Base-by-base conservation (phyloP, 2,113 vertebrate genomes). In the Lasiurus borealis region DNA sequence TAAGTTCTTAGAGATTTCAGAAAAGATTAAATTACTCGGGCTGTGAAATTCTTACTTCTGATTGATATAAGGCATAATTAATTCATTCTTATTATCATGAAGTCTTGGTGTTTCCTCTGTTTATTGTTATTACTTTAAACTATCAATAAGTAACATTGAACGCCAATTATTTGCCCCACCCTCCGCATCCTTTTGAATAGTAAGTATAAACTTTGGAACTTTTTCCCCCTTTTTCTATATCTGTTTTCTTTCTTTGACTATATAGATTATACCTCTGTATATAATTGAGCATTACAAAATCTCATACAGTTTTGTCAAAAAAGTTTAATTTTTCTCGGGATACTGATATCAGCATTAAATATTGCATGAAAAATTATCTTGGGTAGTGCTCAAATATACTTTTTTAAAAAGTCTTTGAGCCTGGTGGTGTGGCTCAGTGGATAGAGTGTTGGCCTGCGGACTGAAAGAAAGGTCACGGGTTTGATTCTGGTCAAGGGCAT, bases 231-330 rank as follows among this genome's bases (percentile, higher is more conserved):
- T 76, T 73, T 48, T 86, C 71, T 6, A 2, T 75, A 75, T 31
- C 29, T 27, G 7, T 93, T 90, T 85, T 92, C 44, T 86, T 84
- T 73, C 34, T 87, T 66, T 82, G 69, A 87, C 27, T 85, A 8
- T 46, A 69, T 46, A 80, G 14, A 40, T 62, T 83, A 40, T 85
- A 19, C 66, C 36, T 93, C 54, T 25, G 6, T 75, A 34, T 93
- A 29, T 25, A 84, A 87, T 13, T 57, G 13, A 90, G 27, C 71
- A 91, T 50, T 72, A 62, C 6, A 73, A 48, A 25, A 85, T 50
- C 3, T 27, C 76, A 14, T 92, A 23, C 12, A 62, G 0, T 76
- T 31, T 84, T 84, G 12, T 62, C 40, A 85, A 44, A 94, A 93
- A 82, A 12, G 8, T 69, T 93, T 57, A 54, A 64, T 69, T 87